Base-by-base conservation (phyloP, 1,140 invertebrate genomes). In the Drosophila pruinosa region DNA sequence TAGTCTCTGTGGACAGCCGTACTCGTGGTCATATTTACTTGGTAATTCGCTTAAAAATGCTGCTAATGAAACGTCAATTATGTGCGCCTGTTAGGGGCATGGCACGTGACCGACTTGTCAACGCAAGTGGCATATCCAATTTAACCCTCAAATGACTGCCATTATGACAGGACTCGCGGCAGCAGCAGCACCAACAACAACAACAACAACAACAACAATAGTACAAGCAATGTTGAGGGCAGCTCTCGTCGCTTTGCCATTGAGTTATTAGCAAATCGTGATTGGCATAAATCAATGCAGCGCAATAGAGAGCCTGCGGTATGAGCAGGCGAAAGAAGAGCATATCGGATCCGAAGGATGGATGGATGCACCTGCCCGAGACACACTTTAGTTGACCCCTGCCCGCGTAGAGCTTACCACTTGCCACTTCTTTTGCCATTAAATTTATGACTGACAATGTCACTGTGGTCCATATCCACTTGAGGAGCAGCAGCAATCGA, bases 271-370 rank as follows among this genome's bases (percentile, higher is more conserved):
- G 78, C 75, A 59, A 75, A 86, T 75, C 86, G 86, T 89, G 86
- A 89, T 89, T 89, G 86, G 86, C 86, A 89, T 89, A 86, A 89
- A 89, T 89, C 86, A 86, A 88, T 86, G 82, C 82, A 80, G 10
- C 39, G 7, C 22, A 34, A 45, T 10, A 26, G 38, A 45, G 7
- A 15, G 1, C 34, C 0, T 24, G 21, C 15, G 14, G 17, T 4
- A n/a, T n/a, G n/a, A n/a, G n/a, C n/a, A n/a, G n/a, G n/a, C n/a
- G n/a, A n/a, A n/a, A n/a, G n/a, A n/a, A n/a, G n/a, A n/a, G n/a
- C n/a, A n/a, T n/a, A n/a, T n/a, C n/a, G n/a, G n/a, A n/a, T n/a
- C n/a, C n/a, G n/a, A n/a, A 36, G 48, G n/a, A 0, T 21, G 6
- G 6, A 1, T 38, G 21, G 43, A 73, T 88, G 76, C 77, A 86